Conservation (phyloP, 2,888 invertebrate species). For the Liposcelis brunnea region DNA sequence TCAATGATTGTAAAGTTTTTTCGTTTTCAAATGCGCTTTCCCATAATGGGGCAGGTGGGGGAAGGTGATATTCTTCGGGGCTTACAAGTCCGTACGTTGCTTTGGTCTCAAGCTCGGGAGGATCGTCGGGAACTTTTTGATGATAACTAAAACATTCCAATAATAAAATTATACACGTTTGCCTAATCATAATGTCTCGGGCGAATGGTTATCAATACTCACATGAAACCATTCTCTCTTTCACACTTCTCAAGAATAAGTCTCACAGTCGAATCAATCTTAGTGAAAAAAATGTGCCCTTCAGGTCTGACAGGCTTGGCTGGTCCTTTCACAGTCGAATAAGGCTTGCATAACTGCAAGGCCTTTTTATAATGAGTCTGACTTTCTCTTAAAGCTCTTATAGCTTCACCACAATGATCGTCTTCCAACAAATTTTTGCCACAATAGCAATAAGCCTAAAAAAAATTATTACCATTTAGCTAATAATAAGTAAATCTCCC, state of each 20-base stretch:
- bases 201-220: too few relatives aligned
- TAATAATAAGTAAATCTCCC: too few relatives aligned
- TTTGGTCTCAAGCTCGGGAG: constrained; percentile 35
- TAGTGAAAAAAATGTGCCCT: constrained; percentile 39
- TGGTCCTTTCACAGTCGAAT: constrained; percentile 35
- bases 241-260: constrained; percentile 43
- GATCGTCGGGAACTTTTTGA: constrained; percentile 38
- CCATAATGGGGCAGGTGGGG: constrained; percentile 33
- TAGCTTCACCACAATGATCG: constrained; percentile 46
- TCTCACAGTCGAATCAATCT: constrained; percentile 34
- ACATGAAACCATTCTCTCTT: constrained; percentile 47
- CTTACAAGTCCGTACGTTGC: constrained; percentile 42
- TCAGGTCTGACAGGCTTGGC: constrained; percentile 38
- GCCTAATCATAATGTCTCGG: too few relatives aligned
- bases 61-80: constrained; percentile 36
- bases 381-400: constrained; percentile 38
- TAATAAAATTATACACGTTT: not conserved
- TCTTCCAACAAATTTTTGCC: constrained; percentile 38
- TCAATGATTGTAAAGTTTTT: constrained; percentile 19
- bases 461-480: too few relatives aligned
- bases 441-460: constrained; percentile 40
- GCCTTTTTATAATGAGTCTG: constrained; percentile 31
- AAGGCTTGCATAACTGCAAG: constrained; percentile 33
- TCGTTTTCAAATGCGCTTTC: constrained; percentile 27
- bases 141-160: constrained; percentile 32